Evolutionary conservation across 2,797 vertebrate species (phyloP).

Genomic region (Euphonia xanthogaster): DNA sequence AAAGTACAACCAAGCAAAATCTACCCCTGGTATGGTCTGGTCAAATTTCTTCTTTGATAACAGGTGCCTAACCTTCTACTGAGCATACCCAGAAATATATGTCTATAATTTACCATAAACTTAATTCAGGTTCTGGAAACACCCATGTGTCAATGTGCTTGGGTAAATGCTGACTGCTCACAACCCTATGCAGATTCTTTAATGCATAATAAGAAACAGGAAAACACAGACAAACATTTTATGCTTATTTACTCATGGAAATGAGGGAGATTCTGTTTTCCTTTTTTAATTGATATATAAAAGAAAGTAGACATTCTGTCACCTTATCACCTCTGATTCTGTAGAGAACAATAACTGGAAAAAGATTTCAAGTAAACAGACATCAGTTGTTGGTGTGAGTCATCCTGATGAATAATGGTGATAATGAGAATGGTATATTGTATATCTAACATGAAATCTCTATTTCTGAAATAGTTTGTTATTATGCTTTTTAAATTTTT

Average conservation of each 20-base stretch:
- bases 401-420: neutral
- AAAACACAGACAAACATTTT: neutral
- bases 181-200: neutral
- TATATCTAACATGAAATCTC: neutral
- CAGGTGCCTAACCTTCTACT: neutral
- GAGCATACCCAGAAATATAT: neutral
- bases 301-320: constrained; percentile 36
- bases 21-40: neutral
- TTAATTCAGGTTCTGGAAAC: neutral
- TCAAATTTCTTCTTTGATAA: neutral
- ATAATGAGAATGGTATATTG: neutral
- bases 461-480: neutral
- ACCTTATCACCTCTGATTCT: constrained; percentile 19
- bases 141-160: neutral
- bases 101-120: neutral
- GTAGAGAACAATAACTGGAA: constrained; percentile 25
- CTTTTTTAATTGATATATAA: constrained; percentile 53
- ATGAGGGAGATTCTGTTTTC: neutral
- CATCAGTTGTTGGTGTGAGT: constrained; percentile 38
- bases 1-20: neutral
- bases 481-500: neutral
- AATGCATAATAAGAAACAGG: neutral
- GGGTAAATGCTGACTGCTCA: neutral
- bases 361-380: constrained; percentile 49
- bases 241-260: neutral